phyloP scores from a whole-genome alignment of 2,797 vertebrate species.

The Galagoides demidoff region DNA sequence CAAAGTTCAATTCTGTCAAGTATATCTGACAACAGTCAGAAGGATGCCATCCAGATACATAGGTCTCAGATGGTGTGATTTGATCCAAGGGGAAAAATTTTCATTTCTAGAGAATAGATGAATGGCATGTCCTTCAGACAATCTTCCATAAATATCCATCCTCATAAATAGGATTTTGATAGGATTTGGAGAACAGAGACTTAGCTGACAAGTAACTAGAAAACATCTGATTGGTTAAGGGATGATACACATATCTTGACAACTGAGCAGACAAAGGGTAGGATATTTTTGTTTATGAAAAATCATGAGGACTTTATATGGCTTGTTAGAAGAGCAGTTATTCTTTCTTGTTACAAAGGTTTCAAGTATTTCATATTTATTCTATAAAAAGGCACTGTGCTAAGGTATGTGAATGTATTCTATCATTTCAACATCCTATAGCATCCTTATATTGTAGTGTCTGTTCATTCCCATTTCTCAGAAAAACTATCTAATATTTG shows the following conservation, averaged over 20 bases:
- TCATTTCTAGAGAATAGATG: constrained; percentile 39
- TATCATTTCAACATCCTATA: background rate
- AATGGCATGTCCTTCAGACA: background rate
- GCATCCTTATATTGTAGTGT: background rate
- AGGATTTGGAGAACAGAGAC: constrained; percentile 28
- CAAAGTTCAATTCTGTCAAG: constrained; percentile 53
- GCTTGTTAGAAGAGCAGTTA: constrained; percentile 8
- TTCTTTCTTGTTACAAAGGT: background rate
- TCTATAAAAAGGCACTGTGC: background rate
- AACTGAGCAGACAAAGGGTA: background rate
- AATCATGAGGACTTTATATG: background rate
- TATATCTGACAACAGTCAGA: constrained; percentile 50
- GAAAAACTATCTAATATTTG: constrained; percentile 19
- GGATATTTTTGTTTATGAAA: constrained; percentile 1
- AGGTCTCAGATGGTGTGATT: background rate
- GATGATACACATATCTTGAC: constrained; percentile 31
- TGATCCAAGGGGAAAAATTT: constrained; percentile 13
- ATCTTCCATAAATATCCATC: background rate
- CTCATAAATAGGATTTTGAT: constrained; percentile 36
- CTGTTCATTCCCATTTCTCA: background rate
- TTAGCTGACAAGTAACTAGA: constrained; percentile 42
- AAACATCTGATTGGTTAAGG: background rate
- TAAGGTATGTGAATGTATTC: constrained; percentile 3
- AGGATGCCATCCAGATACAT: background rate
- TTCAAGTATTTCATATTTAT: background rate